Percentiles rank a stretch among this genome's conserved stretches.
These are phyloP conservation scores for Philereme vetulata DNA, from an alignment of 2,888 invertebrate genomes.

Conservation along the genomic window DNA sequence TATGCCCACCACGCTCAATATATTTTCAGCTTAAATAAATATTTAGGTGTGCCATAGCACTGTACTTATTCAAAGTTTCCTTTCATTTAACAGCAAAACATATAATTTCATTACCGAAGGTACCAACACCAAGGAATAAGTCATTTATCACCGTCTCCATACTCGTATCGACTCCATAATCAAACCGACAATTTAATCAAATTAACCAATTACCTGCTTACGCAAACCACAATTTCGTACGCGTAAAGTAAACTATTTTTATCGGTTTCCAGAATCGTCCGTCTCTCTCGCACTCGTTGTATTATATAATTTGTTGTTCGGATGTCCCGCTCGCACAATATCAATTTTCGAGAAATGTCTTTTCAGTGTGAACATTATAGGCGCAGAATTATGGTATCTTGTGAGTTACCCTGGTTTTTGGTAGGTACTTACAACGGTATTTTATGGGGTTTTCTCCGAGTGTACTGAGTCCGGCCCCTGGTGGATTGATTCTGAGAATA, in stretches of 20 bases:
- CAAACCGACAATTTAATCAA: slow-evolving; percentile 44
- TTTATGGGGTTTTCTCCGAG: slow-evolving; percentile 55
- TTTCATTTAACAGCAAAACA: slow-evolving; percentile 23
- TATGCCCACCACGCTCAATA: too few relatives aligned
- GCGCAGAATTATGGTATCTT: slow-evolving; percentile 50
- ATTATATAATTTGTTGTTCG: slow-evolving; percentile 20
- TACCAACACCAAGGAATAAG: slow-evolving; percentile 36
- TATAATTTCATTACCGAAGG: slow-evolving; percentile 39
- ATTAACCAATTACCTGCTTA: slow-evolving; percentile 57
- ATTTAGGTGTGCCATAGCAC: slow-evolving; percentile 4
- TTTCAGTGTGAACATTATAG: slow-evolving; percentile 60
- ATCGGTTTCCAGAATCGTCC: slow-evolving; percentile 46
- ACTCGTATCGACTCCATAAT: slow-evolving; percentile 42
- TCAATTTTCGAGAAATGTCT: slow-evolving; percentile 31
- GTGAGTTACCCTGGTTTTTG: slow-evolving; percentile 48
- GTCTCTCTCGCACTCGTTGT: slow-evolving; percentile 36
- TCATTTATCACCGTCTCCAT: slow-evolving; percentile 48
- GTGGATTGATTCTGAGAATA: slow-evolving; percentile 69
- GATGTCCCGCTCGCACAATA: slow-evolving; percentile 35
- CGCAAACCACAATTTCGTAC: slow-evolving; percentile 41
- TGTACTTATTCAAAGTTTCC: slow-evolving; percentile 3
- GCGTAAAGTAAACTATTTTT: slow-evolving; percentile 44
- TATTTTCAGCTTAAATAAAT: neutral
- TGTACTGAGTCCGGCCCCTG: slow-evolving; percentile 55
- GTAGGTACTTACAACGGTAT: slow-evolving; percentile 64